These are phyloP conservation scores for Anhinga anhinga DNA, from an alignment of 2,113 vertebrate genomes.

Conservation along the genomic window DNA sequence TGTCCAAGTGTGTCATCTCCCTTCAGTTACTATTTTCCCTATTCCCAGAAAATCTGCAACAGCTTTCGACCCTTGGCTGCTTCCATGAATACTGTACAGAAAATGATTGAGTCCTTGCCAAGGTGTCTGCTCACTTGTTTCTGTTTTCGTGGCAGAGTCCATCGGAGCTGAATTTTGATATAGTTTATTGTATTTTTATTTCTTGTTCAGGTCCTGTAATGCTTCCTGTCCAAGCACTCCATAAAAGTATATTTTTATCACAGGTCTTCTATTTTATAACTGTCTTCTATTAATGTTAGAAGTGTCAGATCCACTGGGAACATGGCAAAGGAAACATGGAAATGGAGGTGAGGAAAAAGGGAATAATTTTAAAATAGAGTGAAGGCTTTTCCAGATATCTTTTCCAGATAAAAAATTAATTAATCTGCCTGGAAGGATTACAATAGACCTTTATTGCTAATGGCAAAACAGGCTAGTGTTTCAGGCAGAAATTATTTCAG, in stretches of 20 bases:
- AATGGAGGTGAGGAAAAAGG: neutral
- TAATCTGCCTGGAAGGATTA: neutral
- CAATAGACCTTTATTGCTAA: neutral
- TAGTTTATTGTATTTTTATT: neutral
- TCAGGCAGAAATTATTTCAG: conserved; percentile 16
- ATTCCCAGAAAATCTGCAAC: neutral
- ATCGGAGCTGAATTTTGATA: neutral
- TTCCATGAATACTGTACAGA: neutral
- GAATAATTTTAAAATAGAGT: conserved; percentile 10
- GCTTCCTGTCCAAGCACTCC: neutral
- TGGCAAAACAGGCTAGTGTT: neutral
- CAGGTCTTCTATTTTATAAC: neutral
- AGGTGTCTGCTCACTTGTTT: conserved; percentile 16
- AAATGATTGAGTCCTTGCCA: neutral
- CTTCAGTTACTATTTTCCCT: neutral
- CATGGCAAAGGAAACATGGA: neutral
- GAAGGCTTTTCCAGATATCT: neutral
- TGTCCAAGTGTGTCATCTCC: neutral
- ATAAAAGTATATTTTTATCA: conserved; percentile 11
- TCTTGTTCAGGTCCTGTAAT: neutral
- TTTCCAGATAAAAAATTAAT: neutral
- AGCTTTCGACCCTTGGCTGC: neutral
- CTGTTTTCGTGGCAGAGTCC: neutral
- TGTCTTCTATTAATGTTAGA: conserved; percentile 18
- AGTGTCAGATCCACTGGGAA: neutral